Base-by-base conservation (phyloP, 2,888 invertebrate species). In the Xanthorhoe designata region DNA sequence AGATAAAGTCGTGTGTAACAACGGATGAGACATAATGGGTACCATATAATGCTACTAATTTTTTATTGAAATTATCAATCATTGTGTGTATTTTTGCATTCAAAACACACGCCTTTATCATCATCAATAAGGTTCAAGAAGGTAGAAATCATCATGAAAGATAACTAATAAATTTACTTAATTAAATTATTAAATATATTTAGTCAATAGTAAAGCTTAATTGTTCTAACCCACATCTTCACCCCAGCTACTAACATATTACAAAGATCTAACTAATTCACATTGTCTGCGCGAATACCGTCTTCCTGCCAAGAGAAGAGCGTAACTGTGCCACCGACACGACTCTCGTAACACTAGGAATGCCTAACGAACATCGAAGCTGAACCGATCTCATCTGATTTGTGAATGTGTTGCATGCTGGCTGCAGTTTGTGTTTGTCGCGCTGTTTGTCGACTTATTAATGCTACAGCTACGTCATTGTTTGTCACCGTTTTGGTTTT, bases 371-470 rank as follows among this genome's bases (percentile, higher is more conserved):
- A 84, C 81, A 75, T 81, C 84, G 85, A 84, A 86, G 85, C 87
- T 83, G 88, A 76, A 79, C 82, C 85, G 83, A 74, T 74, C 81
- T 81, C 86, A 85, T 84, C 83, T 81, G 81, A 77, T 75, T 82
- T 87, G 86, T 88, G 90, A 90, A 92, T 91, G 91, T 90, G 89
- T 86, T 91, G 92, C 92, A 92, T 92, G 92, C 73, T 86, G 85
- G 89, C 89, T 90, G 85, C 80, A 83, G 86, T 89, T 88, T 88
- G 85, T 90, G 88, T 88, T 86, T 88, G 87, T 87, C 85, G 81
- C 85, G 87, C 86, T 85, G 80, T 83, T 65, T 57, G 55, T 72
- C 64, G 65, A 65, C 53, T 68, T 74, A 77, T 76, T 80, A 81
- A 79, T 82, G 78, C 65, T 74, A 66, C 51, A 58, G 78, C 81